Evolutionary conservation across 1,140 invertebrate genomes (phyloP).

Genomic region (Sycophila sp.): DNA sequence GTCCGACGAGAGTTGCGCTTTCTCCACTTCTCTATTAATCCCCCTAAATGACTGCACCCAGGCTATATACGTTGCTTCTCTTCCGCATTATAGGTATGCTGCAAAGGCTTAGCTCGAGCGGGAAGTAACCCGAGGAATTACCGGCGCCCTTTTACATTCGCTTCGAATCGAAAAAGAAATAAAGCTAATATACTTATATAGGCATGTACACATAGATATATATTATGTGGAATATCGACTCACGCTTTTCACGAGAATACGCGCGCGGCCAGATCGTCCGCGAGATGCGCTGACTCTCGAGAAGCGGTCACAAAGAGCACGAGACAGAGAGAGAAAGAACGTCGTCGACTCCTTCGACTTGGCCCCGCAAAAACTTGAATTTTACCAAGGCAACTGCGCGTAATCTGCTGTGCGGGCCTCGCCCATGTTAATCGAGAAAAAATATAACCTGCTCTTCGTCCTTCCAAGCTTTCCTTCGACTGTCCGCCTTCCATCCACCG

Average conservation of each 20-base stretch:
- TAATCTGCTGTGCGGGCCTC: background rate
- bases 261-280: slow-evolving; percentile 1
- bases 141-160: too few relatives aligned
- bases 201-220: background rate
- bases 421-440: background rate
- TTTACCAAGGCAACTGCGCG: background rate
- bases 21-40: slow-evolving; percentile 14
- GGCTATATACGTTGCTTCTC: background rate
- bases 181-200: background rate
- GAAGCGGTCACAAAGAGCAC: too few relatives aligned
- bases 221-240: background rate
- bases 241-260: slow-evolving; percentile 12
- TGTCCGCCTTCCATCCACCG: background rate
- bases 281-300: slow-evolving; percentile 9
- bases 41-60: background rate
- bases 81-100: too few relatives aligned
- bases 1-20: background rate
- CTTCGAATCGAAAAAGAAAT: too few relatives aligned
- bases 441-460: slow-evolving; percentile 1
- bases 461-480: background rate
- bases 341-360: too few relatives aligned
- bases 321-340: too few relatives aligned
- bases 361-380: too few relatives aligned
- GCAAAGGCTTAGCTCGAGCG: too few relatives aligned
- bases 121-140: too few relatives aligned